Evolutionary conservation across 2,797 vertebrate genomes (phyloP), one percentile per base, ranked within the genome.

Genomic region (Acomys russatus): DNA sequence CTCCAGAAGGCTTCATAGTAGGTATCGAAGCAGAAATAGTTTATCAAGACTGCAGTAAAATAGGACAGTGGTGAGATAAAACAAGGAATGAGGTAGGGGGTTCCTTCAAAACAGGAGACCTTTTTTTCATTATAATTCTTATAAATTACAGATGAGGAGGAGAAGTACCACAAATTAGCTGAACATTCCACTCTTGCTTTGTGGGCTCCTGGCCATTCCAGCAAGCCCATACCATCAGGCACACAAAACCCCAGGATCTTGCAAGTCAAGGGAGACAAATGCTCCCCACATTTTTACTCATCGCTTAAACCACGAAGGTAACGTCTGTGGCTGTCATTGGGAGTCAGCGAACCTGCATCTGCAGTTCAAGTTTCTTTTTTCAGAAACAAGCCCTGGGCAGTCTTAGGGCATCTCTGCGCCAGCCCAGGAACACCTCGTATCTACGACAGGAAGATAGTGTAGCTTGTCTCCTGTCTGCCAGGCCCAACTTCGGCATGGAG

Each of bases 41-140:
- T 89, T 44, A 38, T 30, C 9, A 20, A 33, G 22, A 35, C 4
- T 17, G 1, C 4, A 59, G 0, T 12, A 2, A 33, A 56, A 78
- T 3, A 33, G 1, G 6, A 7, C 51, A 68, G 88, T 0, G 56
- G 17, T 33, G 15, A 90, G 22, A 70, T 28, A 73, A 70, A 73
- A 79, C 15, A 38, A 6, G 17, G 22, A 71, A 28, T n/a, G 68
- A 3, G 9, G 77, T 54, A 23, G 54, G 68, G 56, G 88, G 61
- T 87, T 59, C 66, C 66, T 61, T 77, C 70, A 78, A 94, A 92
- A 88, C 22, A 88, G 33, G 59, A 94, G 66, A 54, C 59, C 71
- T 68, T 25, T 54, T 64, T 88, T 84, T 70, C 17, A 56, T 20
- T 91, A 77, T 4, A 87, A 5, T 61, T 85, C 17, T 74, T 82